A percentile compares a stretch with the other conserved stretches of the same genome.
These are phyloP conservation scores for Hydropotes inermis DNA, from an alignment of 2,113 vertebrate species.

Conservation along the genomic window DNA sequence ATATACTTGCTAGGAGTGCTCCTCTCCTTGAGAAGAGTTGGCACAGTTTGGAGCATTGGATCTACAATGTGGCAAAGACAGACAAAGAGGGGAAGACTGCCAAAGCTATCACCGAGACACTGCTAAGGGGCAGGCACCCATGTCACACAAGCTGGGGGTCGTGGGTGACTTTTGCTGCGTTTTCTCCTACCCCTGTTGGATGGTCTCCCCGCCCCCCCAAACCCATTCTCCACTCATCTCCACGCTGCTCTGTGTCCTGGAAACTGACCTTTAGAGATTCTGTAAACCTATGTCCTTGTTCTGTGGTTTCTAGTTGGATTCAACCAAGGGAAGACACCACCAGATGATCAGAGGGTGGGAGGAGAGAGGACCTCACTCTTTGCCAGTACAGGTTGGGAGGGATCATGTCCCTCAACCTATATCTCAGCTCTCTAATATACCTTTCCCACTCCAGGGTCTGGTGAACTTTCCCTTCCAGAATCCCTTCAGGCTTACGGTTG, in stretches of 20 bases:
- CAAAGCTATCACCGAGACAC: not conserved
- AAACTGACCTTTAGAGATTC: not conserved
- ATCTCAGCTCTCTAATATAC: not conserved
- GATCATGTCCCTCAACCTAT: not conserved
- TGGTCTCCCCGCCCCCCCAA: not conserved
- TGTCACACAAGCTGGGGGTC: too few relatives aligned
- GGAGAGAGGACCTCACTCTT: not conserved
- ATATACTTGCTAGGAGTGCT: slow-evolving; percentile 43
- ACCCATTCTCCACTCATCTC: not conserved
- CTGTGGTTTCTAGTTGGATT: not conserved
- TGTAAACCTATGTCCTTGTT: not conserved
- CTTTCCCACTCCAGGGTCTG: not conserved
- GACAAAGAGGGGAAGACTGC: not conserved
- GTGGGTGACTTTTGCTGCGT: not conserved
- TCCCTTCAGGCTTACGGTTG: not conserved
- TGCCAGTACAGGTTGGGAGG: not conserved
- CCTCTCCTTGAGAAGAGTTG: slow-evolving; percentile 59
- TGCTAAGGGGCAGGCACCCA: not conserved
- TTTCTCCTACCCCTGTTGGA: not conserved
- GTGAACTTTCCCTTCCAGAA: not conserved
- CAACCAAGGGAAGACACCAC: not conserved
- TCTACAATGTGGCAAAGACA: not conserved
- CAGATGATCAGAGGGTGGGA: not conserved
- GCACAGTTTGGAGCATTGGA: not conserved
- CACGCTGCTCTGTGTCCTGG: not conserved